Evolutionary conservation across 2,797 vertebrate genomes (phyloP), one percentile per base, ranked within the genome.

Genomic region (Pampus argenteus): DNA sequence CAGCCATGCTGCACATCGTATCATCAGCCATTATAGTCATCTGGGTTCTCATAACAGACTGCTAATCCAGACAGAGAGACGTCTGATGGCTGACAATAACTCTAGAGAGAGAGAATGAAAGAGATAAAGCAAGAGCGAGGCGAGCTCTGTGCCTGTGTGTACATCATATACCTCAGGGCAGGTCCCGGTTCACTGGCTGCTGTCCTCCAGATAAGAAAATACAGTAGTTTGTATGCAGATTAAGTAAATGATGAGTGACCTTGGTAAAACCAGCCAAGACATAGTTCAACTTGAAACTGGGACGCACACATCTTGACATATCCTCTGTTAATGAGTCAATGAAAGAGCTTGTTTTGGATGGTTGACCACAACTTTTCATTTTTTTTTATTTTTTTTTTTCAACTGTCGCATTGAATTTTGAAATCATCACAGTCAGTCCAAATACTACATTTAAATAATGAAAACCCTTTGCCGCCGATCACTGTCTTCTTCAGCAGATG

Each of bases 21-120:
- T 77, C 81, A 87, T 89, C 84, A 79, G 66, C 78, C 82, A 80
- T 90, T 90, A 88, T 76, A 72, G 73, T 59, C n/a, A 31, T n/a
- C n/a, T 20, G 62, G 65, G 69, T 80, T 87, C 77, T 79, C 81
- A 84, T 86, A 82, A 78, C 87, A 76, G 68, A 81, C 80, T 71
- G 74, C 83, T 89, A 87, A 91, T 88, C 82, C 82, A 65, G 71
- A 76, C 67, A 67, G 54, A 74, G 84, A 68, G 71, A 79, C 50
- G 55, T 79, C 81, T 89, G 87, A 82, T 88, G 84, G 81, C 75
- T 84, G 76, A 86, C 85, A 91, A 85, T 88, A 85, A 89, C 69
- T 81, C 70, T 18, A 51, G 31, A 29, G 34, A 40, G 38, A 14
- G 38, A 52, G 50, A 85, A 69, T 68, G 74, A 78, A 48, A 60